Evolutionary conservation across 2,888 invertebrate genomes (phyloP).

Genomic region (Tachina lurida): DNA sequence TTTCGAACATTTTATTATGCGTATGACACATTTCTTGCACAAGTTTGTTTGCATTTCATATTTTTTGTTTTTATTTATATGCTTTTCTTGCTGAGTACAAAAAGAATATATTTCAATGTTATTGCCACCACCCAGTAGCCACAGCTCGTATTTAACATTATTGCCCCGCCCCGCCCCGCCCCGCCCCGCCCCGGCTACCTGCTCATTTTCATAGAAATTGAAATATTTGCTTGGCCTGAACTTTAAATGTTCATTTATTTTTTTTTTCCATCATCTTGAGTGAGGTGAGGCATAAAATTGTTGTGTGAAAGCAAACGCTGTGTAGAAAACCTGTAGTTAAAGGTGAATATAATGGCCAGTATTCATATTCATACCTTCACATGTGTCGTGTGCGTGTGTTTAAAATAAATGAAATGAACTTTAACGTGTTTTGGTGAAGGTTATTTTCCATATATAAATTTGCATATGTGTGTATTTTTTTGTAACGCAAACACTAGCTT

Average conservation of each 20-base stretch:
- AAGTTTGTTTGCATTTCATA: slow-evolving; percentile 46
- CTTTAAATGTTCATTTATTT: slow-evolving; percentile 8
- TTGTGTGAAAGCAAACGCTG: slow-evolving; percentile 12
- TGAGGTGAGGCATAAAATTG: slow-evolving; percentile 40
- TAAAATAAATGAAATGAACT: slow-evolving; percentile 47
- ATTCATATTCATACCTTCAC: too few species aligned
- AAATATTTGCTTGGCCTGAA: slow-evolving; percentile 30
- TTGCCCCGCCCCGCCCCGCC: background rate
- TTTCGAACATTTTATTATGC: slow-evolving; percentile 57
- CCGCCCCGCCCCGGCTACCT: background rate
- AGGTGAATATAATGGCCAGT: slow-evolving; percentile 44
- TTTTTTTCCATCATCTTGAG: slow-evolving; percentile 7
- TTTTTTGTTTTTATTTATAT: slow-evolving; percentile 15
- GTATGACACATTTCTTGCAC: slow-evolving; percentile 56
- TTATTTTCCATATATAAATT: slow-evolving; percentile 30
- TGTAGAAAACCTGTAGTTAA: slow-evolving; percentile 6
- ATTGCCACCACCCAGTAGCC: slow-evolving; percentile 40
- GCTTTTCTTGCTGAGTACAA: background rate
- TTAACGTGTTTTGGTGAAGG: slow-evolving; percentile 56
- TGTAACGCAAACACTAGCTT: background rate
- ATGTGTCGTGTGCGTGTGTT: background rate
- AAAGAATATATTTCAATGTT: slow-evolving; percentile 48
- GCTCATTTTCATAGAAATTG: slow-evolving; percentile 6
- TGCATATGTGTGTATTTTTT: slow-evolving; percentile 28
- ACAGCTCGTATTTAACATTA: background rate